Evolutionary conservation across 2,797 vertebrate genomes (phyloP), one percentile per base, ranked within the genome.

Genomic region (Parambassis ranga): DNA sequence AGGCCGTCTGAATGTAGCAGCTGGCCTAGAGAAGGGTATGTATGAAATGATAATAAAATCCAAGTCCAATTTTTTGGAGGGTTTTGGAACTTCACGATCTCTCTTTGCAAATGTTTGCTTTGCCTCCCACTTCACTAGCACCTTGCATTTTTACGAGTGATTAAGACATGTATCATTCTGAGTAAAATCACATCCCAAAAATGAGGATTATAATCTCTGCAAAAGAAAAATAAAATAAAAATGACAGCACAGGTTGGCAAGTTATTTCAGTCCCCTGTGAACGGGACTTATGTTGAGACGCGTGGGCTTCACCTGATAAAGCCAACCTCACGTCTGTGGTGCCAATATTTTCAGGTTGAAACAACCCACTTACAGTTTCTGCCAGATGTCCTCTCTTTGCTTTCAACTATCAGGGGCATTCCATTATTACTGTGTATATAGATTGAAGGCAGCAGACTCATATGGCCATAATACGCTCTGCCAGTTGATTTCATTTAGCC

Each of bases 401-500:
- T 67, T 74, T 77, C 79, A 65, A 46, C 69, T 62, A 75, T 84
- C 79, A 71, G 85, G 76, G 71, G 69, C 43, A 26, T 77, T 84
- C 66, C 60, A 81, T 84, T 88, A 88, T 88, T 79, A 55, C 72
- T 67, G 78, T 79, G 82, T 75, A 42, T 84, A 83, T 84, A 82
- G 80, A 85, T 76, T 69, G 75, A 81, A 82, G 78, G 71, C 74
- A 84, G 72, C 63, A 75, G 74, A 46, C 81, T 85, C 75, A 74
- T 82, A 77, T 82, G 68, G 65, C 76, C 48, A 36, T 82, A 73
- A 81, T 81, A 68, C 53, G 43, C 80, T 76, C 73, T 53, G 51
- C 79, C 72, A 77, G 72, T 83, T 85, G 85, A 86, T 89, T 91
- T 90, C 71, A 91, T 91, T 90, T 87, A 86, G 84, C 72, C 84